phyloP scores from a whole-genome alignment of 2,797 vertebrate species.

The Sebastes hubbsi region DNA sequence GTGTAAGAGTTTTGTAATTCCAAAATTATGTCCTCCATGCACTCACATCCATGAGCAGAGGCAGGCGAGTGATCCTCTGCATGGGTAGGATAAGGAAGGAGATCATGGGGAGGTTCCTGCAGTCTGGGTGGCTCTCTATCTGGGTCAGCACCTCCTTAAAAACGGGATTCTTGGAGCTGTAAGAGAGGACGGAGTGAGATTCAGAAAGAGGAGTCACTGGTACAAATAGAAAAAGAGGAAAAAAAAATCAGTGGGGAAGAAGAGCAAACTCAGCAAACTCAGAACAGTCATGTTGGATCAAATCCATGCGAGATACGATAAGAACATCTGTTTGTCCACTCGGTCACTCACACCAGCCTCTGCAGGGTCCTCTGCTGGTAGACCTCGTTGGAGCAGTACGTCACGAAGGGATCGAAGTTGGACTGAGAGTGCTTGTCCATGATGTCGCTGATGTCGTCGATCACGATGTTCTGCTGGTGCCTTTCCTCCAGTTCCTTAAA shows the following conservation, averaged over 20 bases:
- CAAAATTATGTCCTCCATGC: neutral
- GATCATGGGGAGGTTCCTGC: constrained; percentile 94
- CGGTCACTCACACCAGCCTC: constrained; percentile 89
- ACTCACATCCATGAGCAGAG: constrained; percentile 97
- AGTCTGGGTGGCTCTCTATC: constrained; percentile 92
- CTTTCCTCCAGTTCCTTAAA: constrained; percentile 93
- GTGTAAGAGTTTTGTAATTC: constrained; percentile 53
- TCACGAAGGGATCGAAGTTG: constrained; percentile 95
- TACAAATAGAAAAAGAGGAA: neutral
- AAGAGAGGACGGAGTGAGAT: neutral
- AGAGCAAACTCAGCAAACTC: neutral
- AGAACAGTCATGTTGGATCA: constrained; percentile 7
- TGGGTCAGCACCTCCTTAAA: constrained; percentile 91
- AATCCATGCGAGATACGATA: constrained; percentile 28
- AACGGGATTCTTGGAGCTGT: constrained; percentile 87
- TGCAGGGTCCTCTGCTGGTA: constrained; percentile 97
- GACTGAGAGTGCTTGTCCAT: constrained; percentile 88
- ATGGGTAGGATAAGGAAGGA: constrained; percentile 99
- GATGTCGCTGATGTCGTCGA: constrained; percentile 94
- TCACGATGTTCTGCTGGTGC: constrained; percentile 90
- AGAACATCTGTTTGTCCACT: constrained; percentile 3
- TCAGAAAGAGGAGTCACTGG: neutral
- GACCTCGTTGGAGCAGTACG: constrained; percentile 98
- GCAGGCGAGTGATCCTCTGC: constrained; percentile 97
- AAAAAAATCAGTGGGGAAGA: neutral